Evolutionary conservation across 2,113 vertebrate species (phyloP).

Genomic region (Malurus alboscapulatus): DNA sequence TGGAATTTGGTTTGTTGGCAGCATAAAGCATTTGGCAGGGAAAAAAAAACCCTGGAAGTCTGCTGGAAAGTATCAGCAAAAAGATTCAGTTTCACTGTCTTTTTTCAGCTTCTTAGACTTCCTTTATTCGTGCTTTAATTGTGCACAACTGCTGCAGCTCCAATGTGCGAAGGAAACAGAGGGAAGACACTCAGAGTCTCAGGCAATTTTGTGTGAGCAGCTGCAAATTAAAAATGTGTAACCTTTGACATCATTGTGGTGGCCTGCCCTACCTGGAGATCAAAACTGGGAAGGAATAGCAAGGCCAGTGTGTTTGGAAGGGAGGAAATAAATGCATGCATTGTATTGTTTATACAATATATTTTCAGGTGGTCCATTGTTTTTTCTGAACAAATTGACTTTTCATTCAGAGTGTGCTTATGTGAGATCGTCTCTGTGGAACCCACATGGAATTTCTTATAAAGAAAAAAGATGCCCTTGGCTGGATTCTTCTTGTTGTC

Average conservation of each 20-base stretch:
- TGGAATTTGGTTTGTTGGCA: background rate
- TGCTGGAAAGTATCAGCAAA: background rate
- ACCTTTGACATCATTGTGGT: too few relatives aligned
- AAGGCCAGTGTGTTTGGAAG: background rate
- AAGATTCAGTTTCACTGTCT: background rate
- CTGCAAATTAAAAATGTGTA: background rate
- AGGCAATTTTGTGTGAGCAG: background rate
- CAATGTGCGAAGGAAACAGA: background rate
- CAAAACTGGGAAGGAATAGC: background rate
- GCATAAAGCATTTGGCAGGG: background rate
- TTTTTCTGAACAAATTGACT: background rate
- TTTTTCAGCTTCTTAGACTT: background rate
- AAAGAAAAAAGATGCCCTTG: background rate
- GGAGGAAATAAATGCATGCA: background rate
- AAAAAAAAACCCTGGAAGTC: background rate
- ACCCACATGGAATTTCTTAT: background rate
- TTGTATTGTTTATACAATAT: background rate
- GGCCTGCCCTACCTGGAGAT: background rate
- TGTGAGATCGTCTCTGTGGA: background rate
- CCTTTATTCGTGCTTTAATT: background rate
- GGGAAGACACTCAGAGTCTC: background rate
- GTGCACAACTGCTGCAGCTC: background rate
- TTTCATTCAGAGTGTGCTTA: background rate
- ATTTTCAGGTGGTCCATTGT: background rate
- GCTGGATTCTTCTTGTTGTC: background rate